phyloP scores from a whole-genome alignment of 1,140 invertebrate genomes.

The Heliconius hermathena region DNA sequence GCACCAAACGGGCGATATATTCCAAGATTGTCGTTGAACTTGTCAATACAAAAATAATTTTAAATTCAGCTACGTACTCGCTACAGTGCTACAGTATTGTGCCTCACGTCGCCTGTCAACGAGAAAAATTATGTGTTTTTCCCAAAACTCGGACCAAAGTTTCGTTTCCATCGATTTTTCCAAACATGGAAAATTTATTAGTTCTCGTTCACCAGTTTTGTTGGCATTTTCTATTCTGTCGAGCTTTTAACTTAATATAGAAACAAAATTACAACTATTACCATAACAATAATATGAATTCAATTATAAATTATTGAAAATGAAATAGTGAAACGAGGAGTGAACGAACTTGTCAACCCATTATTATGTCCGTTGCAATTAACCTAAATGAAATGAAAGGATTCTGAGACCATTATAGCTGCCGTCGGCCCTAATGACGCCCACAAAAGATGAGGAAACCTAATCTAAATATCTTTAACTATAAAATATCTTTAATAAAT shows the following conservation, averaged over 20 bases:
- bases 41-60: not conserved
- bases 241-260: not conserved
- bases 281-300: not conserved
- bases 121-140: constrained; percentile 61
- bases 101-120: constrained; percentile 48
- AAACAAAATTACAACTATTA: not conserved
- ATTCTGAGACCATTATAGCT: constrained; percentile 14
- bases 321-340: not conserved
- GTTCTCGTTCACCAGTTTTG: constrained; percentile 13
- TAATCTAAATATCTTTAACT: constrained; percentile 16
- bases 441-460: constrained; percentile 22
- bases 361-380: constrained; percentile 31
- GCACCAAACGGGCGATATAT: too few species aligned
- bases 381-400: constrained; percentile 32
- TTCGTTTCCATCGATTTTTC: constrained; percentile 48
- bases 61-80: not conserved
- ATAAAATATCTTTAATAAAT: too few species aligned
- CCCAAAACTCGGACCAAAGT: constrained; percentile 51
- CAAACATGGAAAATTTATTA: constrained; percentile 53
- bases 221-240: constrained; percentile 20
- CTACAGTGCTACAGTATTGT: not conserved
- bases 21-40: not conserved
- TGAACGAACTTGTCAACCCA: constrained; percentile 29
- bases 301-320: constrained; percentile 8
- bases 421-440: constrained; percentile 25